Evolutionary conservation across 2,797 vertebrate species (phyloP).

Genomic region (Myotis pilosus): DNA sequence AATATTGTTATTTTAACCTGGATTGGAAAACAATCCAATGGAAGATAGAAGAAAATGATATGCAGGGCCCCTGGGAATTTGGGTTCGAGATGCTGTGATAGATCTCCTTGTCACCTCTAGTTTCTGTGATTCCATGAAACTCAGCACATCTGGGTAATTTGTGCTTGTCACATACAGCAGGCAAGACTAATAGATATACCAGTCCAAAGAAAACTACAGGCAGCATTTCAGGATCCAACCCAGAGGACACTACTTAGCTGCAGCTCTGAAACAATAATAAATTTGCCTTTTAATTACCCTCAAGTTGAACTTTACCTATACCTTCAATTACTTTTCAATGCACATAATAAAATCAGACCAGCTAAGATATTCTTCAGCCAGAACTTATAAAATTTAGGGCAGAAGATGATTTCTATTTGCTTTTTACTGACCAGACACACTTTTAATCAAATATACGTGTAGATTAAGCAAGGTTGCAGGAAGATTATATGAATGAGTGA

Average conservation of each 20-base stretch:
- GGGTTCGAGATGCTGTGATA: slow-evolving; percentile 25
- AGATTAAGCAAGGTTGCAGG: neutral
- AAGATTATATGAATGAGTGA: neutral
- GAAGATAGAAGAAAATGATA: neutral
- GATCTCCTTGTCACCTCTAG: slow-evolving; percentile 63
- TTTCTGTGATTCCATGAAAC: slow-evolving; percentile 68
- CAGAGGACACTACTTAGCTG: neutral
- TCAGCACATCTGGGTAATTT: slow-evolving; percentile 55
- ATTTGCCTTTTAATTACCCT: neutral
- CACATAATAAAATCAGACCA: neutral
- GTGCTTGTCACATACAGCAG: slow-evolving; percentile 63
- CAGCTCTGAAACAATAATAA: slow-evolving; percentile 31
- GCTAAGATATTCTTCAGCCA: neutral
- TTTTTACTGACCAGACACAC: neutral
- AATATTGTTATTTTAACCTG: slow-evolving; percentile 38
- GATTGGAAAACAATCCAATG: slow-evolving; percentile 2
- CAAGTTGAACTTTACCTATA: neutral
- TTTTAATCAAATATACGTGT: slow-evolving; percentile 34
- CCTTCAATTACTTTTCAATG: neutral
- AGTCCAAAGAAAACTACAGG: neutral
- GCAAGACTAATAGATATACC: slow-evolving; percentile 37
- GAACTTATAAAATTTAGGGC: slow-evolving; percentile 26
- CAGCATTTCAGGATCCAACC: slow-evolving; percentile 21
- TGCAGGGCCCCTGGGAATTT: neutral
- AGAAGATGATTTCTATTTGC: neutral